Base-by-base conservation (phyloP, 2,888 invertebrate species). In the Mimas tiliae region DNA sequence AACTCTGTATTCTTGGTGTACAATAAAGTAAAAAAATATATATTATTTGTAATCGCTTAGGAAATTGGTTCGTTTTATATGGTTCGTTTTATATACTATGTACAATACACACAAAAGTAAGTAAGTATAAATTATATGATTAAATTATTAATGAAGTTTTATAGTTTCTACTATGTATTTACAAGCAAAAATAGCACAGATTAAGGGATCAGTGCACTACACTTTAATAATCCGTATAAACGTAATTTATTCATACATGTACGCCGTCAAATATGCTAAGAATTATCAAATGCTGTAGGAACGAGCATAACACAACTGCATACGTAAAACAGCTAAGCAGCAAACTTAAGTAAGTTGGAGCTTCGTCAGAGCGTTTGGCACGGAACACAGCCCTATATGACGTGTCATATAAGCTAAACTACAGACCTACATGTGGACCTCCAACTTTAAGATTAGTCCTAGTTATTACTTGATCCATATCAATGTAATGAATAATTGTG, bases 331-430 rank as follows among this genome's bases (percentile, higher is more conserved):
- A 55, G 55, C 55, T 16, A 11, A 58, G 58, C 38, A 42, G 67
- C 62, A 71, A 71, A 62, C 73, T 72, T 73, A 62, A 62, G 51
- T 69, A 72, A 73, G 69, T 69, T 51, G 64, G 68, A 65, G 68
- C 71, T 62, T 67, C 65, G 63, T 66, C 64, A 63, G 62, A 62
- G 65, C 58, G 19, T 58, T 58, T 58, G 58, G 58, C 58, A 58
- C 58, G 11, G 19, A 42, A 19, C 19, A 12, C 11, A 38, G 14
- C 19, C 19, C 1, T 27, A 27, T 27, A 27, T 4, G 27, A 52
- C 53, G 58, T 58, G 19, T 21, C 38, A 16, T 16, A 0, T 34
- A 11, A 55, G 16, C 38, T 12, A 12, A 58, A 58, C 58, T 58
- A 42, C 42, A 55, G 19, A 19, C 14, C 0, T 6, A n/a, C 14